A percentile compares a stretch with the other conserved stretches of the same genome.
Conservation (phyloP, 2,113 vertebrate genomes). For the Thermophis baileyi region DNA sequence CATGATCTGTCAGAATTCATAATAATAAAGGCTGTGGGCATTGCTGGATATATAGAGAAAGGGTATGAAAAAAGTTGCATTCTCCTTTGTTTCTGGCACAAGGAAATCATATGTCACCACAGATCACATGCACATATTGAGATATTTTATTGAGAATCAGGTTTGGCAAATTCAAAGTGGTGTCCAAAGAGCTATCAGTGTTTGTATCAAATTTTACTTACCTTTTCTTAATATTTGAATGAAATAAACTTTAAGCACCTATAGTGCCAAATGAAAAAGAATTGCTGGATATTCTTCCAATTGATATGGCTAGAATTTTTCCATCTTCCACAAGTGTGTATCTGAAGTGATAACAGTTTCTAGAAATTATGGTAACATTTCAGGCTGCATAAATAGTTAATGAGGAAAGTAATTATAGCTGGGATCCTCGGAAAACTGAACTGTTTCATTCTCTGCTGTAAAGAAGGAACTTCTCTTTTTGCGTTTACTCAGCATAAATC, state of each 20-base stretch:
- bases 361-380: conserved; percentile 2
- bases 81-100: background rate
- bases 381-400: conserved; percentile 11
- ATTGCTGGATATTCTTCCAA: background rate
- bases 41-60: background rate
- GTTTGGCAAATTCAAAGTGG: background rate
- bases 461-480: conserved; percentile 13
- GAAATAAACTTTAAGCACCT: background rate
- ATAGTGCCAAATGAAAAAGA: background rate
- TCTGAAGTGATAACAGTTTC: background rate
- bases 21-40: background rate
- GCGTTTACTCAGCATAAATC: conserved; percentile 24
- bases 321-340: background rate
- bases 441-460: conserved; percentile 18
- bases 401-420: background rate
- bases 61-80: background rate
- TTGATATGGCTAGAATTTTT: background rate
- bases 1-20: background rate
- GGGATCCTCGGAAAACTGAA: background rate
- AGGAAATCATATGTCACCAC: too few species aligned
- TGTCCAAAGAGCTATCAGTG: background rate
- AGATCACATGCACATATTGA: background rate
- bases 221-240: background rate
- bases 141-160: background rate
- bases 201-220: background rate